Base-by-base conservation (phyloP, 1,140 invertebrate species). In the Pentalonia nigronervosa region DNA sequence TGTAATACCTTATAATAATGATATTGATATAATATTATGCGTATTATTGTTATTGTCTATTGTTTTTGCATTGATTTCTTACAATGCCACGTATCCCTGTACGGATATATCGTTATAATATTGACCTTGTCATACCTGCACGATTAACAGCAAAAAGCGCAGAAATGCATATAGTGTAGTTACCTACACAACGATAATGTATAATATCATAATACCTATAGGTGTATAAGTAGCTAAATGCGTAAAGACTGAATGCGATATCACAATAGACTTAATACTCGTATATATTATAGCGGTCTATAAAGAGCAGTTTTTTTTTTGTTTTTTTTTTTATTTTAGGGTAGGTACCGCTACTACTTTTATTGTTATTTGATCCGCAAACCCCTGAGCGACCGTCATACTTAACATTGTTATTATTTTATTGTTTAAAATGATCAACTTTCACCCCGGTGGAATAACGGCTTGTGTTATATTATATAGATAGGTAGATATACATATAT, bases 351-450 rank as follows among this genome's bases (percentile, higher is more conserved):
- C 4, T 20, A 7, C 21, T 20, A 7, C 81, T 83, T 36, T 83
- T 83, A 76, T 76, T 76, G 60, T 76, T 76, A 76, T 76, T 76
- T 76, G 60, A n/a, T 76, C 60, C 8, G n/a, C 60, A 76, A 76
- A n/a, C 60, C 30, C 30, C 30, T 6, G 60, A n/a, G 60, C 60
- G n/a, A 83, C 81, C 20, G 23, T 84, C 21, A 11, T 84, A 41
- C 83, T 84, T 41, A 30, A 2, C 30, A 47, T 86, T 86, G 36
- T 86, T 86, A 47, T 30, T 86, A 86, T 86, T 86, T 30, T 86
- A 47, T 86, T 86, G 45, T 86, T 86, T 48, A 47, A 86, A 47
- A 47, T 47, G 41, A 86, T 47, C 84, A n/a, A 86, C 84, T 86
- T 86, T 86, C 25, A 47, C 84, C 41, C 25, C 25, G 1, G 36